phyloP scores from a whole-genome alignment of 2,888 invertebrate species.

The Crematogaster levior region DNA sequence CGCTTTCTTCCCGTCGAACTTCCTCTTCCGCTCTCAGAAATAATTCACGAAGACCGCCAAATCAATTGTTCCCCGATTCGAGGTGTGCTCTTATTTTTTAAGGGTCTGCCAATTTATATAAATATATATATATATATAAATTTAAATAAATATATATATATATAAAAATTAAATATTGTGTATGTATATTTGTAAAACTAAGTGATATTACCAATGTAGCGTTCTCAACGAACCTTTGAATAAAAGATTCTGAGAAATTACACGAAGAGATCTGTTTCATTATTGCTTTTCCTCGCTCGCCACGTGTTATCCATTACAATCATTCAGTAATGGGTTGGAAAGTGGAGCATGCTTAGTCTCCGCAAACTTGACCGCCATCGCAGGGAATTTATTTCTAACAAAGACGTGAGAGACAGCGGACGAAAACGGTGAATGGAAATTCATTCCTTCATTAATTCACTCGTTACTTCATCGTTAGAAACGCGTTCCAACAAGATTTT shows the following conservation, averaged over 20 bases:
- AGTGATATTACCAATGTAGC: conserved; percentile 73
- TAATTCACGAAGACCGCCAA: conserved; percentile 68
- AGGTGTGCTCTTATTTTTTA: conserved; percentile 69
- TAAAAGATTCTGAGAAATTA: conserved; percentile 79
- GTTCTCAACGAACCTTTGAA: conserved; percentile 76
- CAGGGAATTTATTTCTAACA: conserved; percentile 25
- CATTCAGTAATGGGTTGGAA: conserved; percentile 27
- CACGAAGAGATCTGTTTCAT: conserved; percentile 12
- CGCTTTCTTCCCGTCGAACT: conserved; percentile 32
- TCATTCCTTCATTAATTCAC: conserved; percentile 12
- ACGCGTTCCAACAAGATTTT: neutral
- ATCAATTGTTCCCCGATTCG: conserved; percentile 55
- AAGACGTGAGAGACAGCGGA: neutral
- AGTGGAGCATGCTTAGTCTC: conserved; percentile 51
- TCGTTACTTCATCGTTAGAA: neutral
- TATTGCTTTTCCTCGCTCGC: conserved; percentile 2
- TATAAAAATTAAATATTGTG: conserved; percentile 66
- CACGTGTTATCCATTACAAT: neutral
- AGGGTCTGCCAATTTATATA: conserved; percentile 70
- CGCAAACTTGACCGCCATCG: conserved; percentile 52
- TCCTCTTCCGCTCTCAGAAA: neutral
- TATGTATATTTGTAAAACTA: conserved; percentile 77
- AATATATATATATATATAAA: conserved; percentile 58
- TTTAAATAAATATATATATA: conserved; percentile 60
- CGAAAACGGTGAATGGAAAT: neutral